Percentiles rank a stretch among this genome's conserved stretches.
Evolutionary conservation across 2,888 invertebrate genomes (phyloP).

Genomic region (Lottia gigantea): DNA sequence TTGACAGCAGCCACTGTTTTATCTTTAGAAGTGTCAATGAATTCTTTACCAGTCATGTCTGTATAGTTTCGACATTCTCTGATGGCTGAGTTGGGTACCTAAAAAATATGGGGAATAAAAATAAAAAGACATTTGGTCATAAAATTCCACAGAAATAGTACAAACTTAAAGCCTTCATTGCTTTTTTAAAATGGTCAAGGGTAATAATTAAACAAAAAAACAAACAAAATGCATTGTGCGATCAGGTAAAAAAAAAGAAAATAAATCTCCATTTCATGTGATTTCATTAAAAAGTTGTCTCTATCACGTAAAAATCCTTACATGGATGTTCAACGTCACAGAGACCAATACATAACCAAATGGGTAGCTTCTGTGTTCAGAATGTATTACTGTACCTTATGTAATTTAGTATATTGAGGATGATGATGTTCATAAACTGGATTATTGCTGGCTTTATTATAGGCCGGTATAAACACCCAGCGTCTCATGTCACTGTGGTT

Average conservation of each 20-base stretch:
- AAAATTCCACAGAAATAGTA: not conserved
- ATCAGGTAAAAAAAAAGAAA: too few species aligned
- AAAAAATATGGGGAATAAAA: constrained; percentile 19
- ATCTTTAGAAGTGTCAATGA: constrained; percentile 36
- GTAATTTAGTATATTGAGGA: constrained; percentile 57
- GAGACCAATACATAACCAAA: too few species aligned
- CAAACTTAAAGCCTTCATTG: too few species aligned
- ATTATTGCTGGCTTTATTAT: constrained; percentile 59
- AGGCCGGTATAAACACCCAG: constrained; percentile 62
- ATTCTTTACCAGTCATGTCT: constrained; percentile 50
- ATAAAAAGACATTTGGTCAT: not conserved
- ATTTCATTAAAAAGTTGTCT: too few species aligned
- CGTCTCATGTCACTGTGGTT: constrained; percentile 56
- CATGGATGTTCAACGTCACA: too few species aligned
- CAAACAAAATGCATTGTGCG: not conserved
- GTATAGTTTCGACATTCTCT: constrained; percentile 40
- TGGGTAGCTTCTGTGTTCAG: too few species aligned
- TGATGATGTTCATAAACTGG: constrained; percentile 60
- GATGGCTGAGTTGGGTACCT: constrained; percentile 47
- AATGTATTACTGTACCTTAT: constrained; percentile 44
- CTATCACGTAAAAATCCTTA: too few species aligned
- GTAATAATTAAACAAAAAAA: too few species aligned
- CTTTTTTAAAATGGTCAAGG: too few species aligned
- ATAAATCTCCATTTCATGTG: too few species aligned
- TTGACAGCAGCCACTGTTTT: constrained; percentile 25